Percentiles rank a stretch among this genome's conserved stretches.
These are phyloP conservation scores for Epinephelus fuscoguttatus DNA, from an alignment of 2,113 vertebrate species.

Conservation along the genomic window DNA sequence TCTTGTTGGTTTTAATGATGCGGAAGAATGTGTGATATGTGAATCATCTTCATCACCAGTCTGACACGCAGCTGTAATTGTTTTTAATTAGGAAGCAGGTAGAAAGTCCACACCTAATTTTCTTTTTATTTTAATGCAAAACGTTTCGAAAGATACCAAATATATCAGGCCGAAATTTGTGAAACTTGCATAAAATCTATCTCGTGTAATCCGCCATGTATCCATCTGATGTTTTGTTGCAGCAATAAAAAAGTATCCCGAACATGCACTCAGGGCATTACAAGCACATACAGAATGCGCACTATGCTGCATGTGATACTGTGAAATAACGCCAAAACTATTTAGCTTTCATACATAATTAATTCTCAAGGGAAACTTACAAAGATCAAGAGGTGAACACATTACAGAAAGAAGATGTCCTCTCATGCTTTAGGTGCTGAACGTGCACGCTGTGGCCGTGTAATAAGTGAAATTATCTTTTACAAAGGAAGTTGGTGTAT, in stretches of 20 bases:
- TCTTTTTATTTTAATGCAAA: neutral
- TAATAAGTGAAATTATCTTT: neutral
- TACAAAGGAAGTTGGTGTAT: neutral
- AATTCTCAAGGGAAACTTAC: neutral
- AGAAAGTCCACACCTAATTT: neutral
- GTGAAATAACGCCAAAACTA: neutral
- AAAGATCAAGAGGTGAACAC: neutral
- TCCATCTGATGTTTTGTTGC: neutral
- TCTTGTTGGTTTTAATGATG: too few species aligned
- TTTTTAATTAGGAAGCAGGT: neutral
- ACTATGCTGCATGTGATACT: neutral
- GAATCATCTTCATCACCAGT: neutral
- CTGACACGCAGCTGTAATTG: neutral
- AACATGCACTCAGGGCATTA: neutral
- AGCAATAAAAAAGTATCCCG: neutral
- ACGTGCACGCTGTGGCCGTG: too few species aligned
- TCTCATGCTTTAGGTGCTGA: too few species aligned
- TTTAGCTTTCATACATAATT: neutral
- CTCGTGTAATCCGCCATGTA: neutral
- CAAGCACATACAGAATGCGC: neutral
- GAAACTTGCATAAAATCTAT: neutral
- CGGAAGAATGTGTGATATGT: neutral
- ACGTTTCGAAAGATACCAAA: neutral
- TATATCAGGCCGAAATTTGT: neutral
- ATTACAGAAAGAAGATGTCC: neutral